Conservation (phyloP, 2,888 invertebrate genomes). For the Dendrolimus houi region DNA sequence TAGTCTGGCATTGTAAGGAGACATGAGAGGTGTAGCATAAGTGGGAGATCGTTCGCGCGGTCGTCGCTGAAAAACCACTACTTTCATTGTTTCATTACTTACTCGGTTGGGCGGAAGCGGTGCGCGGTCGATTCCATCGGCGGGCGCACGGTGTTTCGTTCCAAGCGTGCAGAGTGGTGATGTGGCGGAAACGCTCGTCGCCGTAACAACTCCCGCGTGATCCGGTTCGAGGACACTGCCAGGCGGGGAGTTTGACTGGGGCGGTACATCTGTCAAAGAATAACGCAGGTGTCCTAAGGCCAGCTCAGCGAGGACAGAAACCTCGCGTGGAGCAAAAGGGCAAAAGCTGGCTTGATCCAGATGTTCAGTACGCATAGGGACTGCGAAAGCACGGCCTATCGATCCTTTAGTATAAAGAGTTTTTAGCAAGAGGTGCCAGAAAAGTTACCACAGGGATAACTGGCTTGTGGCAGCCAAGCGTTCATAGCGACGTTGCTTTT, state of each 20-base stretch:
- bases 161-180: constrained; percentile 73
- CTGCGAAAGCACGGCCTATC: too few relatives aligned
- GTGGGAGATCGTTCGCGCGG: constrained; percentile 56
- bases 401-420: too few relatives aligned
- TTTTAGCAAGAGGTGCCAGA: too few relatives aligned
- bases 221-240: constrained; percentile 75
- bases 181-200: constrained; percentile 51
- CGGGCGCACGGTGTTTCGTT: constrained; percentile 30
- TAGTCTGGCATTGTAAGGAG: constrained; percentile 79
- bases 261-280: constrained; percentile 81
- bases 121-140: constrained; percentile 27
- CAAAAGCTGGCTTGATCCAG: too few relatives aligned
- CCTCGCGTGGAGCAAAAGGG: too few relatives aligned
- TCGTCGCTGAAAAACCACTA: constrained; percentile 44
- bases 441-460: too few relatives aligned
- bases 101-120: constrained; percentile 34
- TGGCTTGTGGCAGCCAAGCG: too few relatives aligned
- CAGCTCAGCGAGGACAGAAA: too few relatives aligned
- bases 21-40: constrained; percentile 79
- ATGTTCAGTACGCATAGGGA: too few relatives aligned
- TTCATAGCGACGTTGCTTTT: constrained; percentile 80
- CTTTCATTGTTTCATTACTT: constrained; percentile 40
- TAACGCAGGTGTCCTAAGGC: constrained; percentile 76
- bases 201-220: constrained; percentile 46
- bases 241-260: constrained; percentile 81